These are phyloP conservation scores for Sebastiscus albofasciatus DNA, from an alignment of 2,797 vertebrate genomes.

Conservation along the genomic window DNA sequence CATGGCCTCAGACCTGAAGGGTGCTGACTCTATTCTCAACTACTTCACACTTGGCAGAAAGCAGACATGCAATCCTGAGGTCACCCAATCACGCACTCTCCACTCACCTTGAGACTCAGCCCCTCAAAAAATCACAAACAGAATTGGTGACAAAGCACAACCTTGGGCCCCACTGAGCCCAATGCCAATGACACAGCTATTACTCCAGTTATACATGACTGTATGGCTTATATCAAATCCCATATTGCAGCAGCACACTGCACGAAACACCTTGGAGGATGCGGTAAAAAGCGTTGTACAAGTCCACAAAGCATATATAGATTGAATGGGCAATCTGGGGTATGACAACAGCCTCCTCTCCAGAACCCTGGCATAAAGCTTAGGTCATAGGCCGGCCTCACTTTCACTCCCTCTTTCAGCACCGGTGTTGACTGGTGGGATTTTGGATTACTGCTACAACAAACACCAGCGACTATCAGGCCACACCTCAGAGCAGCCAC, in stretches of 20 bases:
- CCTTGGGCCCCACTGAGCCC: background rate
- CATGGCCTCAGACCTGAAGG: background rate
- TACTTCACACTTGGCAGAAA: background rate
- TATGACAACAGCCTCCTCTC: background rate
- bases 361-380: background rate
- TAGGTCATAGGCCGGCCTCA: background rate
- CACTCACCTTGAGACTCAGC: background rate
- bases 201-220: background rate
- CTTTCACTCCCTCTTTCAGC: background rate
- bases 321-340: background rate
- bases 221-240: background rate
- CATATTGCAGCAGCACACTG: background rate
- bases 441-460: background rate
- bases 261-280: background rate
- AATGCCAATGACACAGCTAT: background rate
- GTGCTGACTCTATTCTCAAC: background rate
- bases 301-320: background rate
- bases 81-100: background rate
- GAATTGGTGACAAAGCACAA: background rate
- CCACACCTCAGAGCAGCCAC: background rate
- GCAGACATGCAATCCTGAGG: background rate
- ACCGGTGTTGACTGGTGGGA: background rate
- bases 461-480: background rate
- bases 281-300: background rate
- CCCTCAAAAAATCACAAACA: conserved; percentile 8